Evolutionary conservation across 2,797 vertebrate genomes (phyloP).

Genomic region (Periophthalmus magnuspinnatus): DNA sequence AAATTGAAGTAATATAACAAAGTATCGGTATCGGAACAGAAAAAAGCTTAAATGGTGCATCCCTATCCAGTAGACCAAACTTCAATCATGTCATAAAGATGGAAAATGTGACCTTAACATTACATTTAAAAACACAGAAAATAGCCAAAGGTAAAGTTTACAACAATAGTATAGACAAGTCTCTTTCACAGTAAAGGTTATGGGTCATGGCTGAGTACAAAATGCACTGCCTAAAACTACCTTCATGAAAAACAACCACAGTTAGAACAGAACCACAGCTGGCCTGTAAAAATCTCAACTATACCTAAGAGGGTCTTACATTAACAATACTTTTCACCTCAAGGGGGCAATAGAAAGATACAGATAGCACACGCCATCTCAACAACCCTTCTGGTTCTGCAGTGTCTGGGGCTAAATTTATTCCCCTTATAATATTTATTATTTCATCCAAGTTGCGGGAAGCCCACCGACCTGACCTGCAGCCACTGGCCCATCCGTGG

Average conservation of each 20-base stretch:
- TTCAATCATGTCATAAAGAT: neutral
- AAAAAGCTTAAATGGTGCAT: no score
- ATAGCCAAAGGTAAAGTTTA: neutral
- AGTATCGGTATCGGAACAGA: no score
- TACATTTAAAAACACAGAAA: neutral
- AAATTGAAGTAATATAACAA: no score
- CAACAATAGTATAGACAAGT: neutral
- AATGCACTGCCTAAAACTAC: neutral
- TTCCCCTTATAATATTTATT: conserved; percentile 18
- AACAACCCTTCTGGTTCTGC: conserved; percentile 22
- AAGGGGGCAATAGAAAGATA: conserved; percentile 58
- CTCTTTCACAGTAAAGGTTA: neutral
- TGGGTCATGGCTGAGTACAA: neutral
- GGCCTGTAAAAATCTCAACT: neutral
- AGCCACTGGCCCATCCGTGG: conserved; percentile 7
- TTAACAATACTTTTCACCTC: conserved; percentile 33
- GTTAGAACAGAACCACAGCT: neutral
- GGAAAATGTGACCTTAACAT: neutral
- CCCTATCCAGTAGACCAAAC: neutral
- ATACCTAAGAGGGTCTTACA: neutral
- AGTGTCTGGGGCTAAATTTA: conserved; percentile 36
- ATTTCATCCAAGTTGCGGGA: conserved; percentile 21
- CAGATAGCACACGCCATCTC: conserved; percentile 15
- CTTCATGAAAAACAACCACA: neutral
- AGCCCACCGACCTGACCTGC: conserved; percentile 3